These are phyloP conservation scores for Nomada fucata DNA, from an alignment of 2,888 invertebrate species.

Conservation along the genomic window DNA sequence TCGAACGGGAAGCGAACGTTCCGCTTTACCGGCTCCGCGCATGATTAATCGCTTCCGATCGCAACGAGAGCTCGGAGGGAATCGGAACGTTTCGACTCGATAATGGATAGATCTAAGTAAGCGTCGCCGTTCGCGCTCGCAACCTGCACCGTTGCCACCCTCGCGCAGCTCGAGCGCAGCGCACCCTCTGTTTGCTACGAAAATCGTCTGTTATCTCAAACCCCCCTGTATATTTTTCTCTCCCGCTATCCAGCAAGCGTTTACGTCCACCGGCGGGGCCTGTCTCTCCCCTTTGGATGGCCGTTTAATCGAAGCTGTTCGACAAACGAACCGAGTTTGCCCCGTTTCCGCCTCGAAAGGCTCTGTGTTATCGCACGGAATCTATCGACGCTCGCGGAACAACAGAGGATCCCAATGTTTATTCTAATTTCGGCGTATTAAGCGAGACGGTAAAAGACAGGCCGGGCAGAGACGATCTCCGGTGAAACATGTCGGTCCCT, in stretches of 20 bases:
- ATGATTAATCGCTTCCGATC: conserved; percentile 56
- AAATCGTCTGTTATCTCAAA: not conserved
- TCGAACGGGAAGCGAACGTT: conserved; percentile 29
- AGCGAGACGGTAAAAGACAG: conserved; percentile 7
- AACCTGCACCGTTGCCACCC: not conserved
- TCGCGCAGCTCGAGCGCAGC: not conserved
- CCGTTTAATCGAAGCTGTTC: conserved; percentile 3
- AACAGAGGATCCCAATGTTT: too few species aligned
- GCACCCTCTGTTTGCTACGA: not conserved
- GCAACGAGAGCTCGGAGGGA: not conserved
- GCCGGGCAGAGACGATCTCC: not conserved
- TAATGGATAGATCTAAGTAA: not conserved
- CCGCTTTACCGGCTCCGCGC: not conserved
- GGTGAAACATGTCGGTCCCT: not conserved
- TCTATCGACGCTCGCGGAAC: conserved; percentile 3
- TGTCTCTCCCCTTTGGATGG: not conserved
- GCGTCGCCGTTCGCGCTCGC: not conserved
- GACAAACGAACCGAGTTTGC: not conserved
- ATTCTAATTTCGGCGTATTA: conserved; percentile 6
- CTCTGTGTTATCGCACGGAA: not conserved
- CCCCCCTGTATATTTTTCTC: not conserved
- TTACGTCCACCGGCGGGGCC: too few species aligned
- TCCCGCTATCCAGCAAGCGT: too few species aligned
- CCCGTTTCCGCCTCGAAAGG: not conserved
- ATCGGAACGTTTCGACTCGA: not conserved